These are phyloP conservation scores for Raphicerus campestris DNA, from an alignment of 2,113 vertebrate genomes.

Conservation along the genomic window DNA sequence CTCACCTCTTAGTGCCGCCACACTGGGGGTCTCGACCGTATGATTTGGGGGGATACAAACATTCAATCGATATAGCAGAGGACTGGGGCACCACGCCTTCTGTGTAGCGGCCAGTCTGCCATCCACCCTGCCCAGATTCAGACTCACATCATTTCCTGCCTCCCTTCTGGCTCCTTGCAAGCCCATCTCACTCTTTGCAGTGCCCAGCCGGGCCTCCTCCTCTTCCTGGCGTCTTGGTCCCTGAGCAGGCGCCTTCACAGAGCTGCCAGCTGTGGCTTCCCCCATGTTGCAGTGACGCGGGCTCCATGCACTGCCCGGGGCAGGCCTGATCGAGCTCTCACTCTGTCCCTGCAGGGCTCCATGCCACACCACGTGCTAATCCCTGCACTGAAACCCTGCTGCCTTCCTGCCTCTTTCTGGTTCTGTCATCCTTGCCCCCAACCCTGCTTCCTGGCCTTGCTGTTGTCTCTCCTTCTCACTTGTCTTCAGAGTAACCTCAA, in stretches of 20 bases:
- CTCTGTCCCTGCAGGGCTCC: neutral
- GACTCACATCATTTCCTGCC: neutral
- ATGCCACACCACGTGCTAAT: rapidly evolving
- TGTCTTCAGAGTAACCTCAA: neutral
- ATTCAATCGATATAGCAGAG: neutral
- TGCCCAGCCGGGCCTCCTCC: neutral
- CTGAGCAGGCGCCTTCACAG: neutral
- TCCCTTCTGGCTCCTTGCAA: neutral
- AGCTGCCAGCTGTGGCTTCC: neutral
- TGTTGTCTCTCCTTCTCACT: neutral
- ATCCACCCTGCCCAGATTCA: neutral
- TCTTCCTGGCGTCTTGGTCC: neutral
- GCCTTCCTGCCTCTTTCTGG: neutral
- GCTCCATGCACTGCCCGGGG: rapidly evolving
- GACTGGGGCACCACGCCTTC: neutral
- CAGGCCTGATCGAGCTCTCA: neutral
- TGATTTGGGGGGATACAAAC: neutral
- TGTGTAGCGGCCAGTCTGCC: neutral
- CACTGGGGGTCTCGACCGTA: neutral
- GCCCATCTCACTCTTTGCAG: too few species aligned
- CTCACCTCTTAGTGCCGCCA: neutral
- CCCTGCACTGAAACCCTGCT: too few species aligned
- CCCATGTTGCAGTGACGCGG: rapidly evolving
- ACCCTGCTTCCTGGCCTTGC: neutral
- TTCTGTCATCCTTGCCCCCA: neutral